phyloP scores from a whole-genome alignment of 2,113 vertebrate genomes.

The Tychaedon coryphoeus region DNA sequence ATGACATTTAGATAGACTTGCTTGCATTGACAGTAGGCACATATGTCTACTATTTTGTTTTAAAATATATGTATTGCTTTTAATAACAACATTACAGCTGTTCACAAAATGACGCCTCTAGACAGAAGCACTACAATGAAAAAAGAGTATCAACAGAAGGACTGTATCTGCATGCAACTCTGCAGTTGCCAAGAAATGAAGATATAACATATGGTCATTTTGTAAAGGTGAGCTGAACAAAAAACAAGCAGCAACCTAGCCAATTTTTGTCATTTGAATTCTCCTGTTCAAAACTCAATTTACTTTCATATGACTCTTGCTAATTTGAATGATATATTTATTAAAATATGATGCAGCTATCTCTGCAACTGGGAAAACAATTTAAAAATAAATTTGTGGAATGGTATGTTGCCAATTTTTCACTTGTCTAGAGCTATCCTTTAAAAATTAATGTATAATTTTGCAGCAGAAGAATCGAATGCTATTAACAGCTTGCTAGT shows the following conservation, averaged over 20 bases:
- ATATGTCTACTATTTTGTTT: conserved; percentile 69
- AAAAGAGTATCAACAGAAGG: conserved; percentile 55
- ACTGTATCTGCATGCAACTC: conserved; percentile 23
- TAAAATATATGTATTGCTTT: conserved; percentile 66
- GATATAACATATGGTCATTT: conserved; percentile 68
- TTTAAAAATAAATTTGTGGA: conserved; percentile 54
- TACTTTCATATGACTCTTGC: background rate
- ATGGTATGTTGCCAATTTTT: conserved; percentile 31
- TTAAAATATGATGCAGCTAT: conserved; percentile 18
- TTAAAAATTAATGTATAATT: conserved; percentile 73
- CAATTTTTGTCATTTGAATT: conserved; percentile 63
- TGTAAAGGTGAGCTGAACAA: conserved; percentile 68
- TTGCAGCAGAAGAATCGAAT: conserved; percentile 63
- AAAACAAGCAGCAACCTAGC: conserved; percentile 60
- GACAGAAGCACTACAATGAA: conserved; percentile 51
- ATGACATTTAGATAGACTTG: conserved; percentile 60
- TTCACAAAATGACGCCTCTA: conserved; percentile 63
- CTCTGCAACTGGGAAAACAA: conserved; percentile 52
- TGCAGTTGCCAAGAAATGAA: conserved; percentile 54
- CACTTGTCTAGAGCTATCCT: conserved; percentile 53
- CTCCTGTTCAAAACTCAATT: conserved; percentile 48
- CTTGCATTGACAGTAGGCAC: conserved; percentile 62
- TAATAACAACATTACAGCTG: conserved; percentile 72
- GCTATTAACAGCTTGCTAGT: conserved; percentile 56
- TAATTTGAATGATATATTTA: conserved; percentile 56